Evolutionary conservation across 2,888 invertebrate species (phyloP), one percentile per base, ranked within the genome.

Genomic region (Drosophila limbata): DNA sequence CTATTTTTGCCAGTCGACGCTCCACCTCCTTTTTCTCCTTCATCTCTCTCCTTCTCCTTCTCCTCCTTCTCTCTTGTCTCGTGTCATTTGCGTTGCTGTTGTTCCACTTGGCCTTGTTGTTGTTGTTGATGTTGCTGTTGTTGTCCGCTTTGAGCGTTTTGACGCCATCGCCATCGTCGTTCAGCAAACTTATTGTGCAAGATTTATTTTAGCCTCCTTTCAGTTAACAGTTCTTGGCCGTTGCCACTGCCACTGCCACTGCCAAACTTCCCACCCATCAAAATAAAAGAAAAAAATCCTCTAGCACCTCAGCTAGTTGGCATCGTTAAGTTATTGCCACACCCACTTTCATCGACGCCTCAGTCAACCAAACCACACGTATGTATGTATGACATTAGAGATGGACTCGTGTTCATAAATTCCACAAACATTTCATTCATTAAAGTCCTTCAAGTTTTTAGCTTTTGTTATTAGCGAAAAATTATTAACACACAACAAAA

Each of bases 1-100:
- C 91, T 90, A 91, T 91, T 90, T 90, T 90, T 84, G 78, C 79
- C 76, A 62, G 80, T 72, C 77, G 69, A 52, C 77, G 56, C 64
- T 44, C 47, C 64, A 33, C 40, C 59, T 45, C 52, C 70, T 11
- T 11, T 60, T 15, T 15, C 47, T 45, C 25, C 64, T 17, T 45
- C 25, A 62, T 17, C 9, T 13, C 17, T n/a, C 37, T 13, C 19
- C 40, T 33, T 15, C n/a, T 19, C 19, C 33, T 48, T 13, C 28
- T 40, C 17, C 56, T 21, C 35, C 70, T 21, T 35, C 70, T 72
- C 51, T 31, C 62, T 70, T 45, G 47, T 63, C 70, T 74, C 69
- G 71, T 79, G 84, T 82, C 84, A 77, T 78, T 77, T 77, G 72
- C 78, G 73, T 64, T 75, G 68, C 77, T 57, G 59, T 71, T 69